Evolutionary conservation across 1,140 invertebrate species (phyloP).

Genomic region (Calosoma granatense): DNA sequence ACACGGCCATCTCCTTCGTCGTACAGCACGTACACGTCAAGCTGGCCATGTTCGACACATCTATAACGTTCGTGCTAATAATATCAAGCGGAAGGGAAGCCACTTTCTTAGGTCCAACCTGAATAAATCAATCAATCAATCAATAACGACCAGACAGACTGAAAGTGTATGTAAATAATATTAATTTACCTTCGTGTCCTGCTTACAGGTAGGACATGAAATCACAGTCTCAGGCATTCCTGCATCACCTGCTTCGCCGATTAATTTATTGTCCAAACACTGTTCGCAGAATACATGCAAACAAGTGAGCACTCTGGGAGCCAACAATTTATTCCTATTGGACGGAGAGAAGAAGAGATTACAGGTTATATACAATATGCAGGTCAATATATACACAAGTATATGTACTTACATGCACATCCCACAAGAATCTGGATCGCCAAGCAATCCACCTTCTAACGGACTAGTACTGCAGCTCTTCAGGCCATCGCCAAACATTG

Average conservation of each 20-base stretch:
- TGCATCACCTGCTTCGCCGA: constrained; percentile 55
- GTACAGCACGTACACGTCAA: constrained; percentile 81
- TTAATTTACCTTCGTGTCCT: constrained; percentile 59
- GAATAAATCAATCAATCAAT: constrained; percentile 12
- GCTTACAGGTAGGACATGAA: constrained; percentile 71
- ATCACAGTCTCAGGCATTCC: constrained; percentile 44
- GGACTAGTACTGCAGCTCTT: constrained; percentile 28
- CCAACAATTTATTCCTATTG: constrained; percentile 58
- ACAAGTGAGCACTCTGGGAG: constrained; percentile 79
- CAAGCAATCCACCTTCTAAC: constrained; percentile 32
- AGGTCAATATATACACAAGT: constrained; percentile 8
- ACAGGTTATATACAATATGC: neutral
- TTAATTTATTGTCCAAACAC: constrained; percentile 71
- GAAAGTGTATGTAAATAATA: constrained; percentile 12
- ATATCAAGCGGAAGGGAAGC: constrained; percentile 70
- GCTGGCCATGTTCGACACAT: constrained; percentile 66
- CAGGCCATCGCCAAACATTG: constrained; percentile 28
- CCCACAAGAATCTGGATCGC: constrained; percentile 32
- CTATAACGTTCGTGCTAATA: constrained; percentile 72
- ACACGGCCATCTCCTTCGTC: constrained; percentile 80
- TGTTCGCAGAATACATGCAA: constrained; percentile 87
- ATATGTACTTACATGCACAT: constrained; percentile 29
- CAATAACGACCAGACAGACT: neutral
- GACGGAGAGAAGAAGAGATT: constrained; percentile 24
- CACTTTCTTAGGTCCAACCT: constrained; percentile 60